Base-by-base conservation (phyloP, 2,797 vertebrate genomes). In the Oceanodroma leucorhoa region DNA sequence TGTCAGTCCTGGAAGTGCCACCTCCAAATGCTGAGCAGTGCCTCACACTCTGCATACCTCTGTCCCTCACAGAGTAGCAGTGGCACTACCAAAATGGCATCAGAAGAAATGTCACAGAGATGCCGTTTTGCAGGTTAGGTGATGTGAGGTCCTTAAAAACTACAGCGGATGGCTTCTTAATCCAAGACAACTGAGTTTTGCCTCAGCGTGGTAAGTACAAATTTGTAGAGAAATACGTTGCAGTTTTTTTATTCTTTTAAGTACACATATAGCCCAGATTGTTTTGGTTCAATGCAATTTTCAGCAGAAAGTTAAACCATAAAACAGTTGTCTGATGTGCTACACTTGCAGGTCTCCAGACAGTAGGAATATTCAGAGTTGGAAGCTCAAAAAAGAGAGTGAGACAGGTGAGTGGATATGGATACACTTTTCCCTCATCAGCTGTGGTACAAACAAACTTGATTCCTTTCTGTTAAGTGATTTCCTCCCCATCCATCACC, bases 371-470 rank as follows among this genome's bases (percentile, higher is more conserved):
- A 97, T 99, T 99, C 97, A 98, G 99, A 93, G 98, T 99, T 69
- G 99, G 99, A 95, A 99, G 99, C 95, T 99, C 99, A 89, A 99
- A 99, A 98, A 99, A 99, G 97, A 98, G 99, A 98, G 99, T 99
- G 81, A 98, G 99, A 95, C 99, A 99, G 98, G 99, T 99, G 98
- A 98, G 97, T 97, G 45, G 43, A 77, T 77, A 82, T 55, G 38
- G 41, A 51, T 83, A 38, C 4, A 1, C 7, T 81, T 84, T 90
- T 87, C 13, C 45, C 23, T 87, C 27, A 40, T 82, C 38, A 48
- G 23, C 69, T 76, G 3, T 58, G 34, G 40, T 58, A 66, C 17
- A 69, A 55, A 84, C 8, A 53, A 87, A 41, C n/a, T 22, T 26
- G 12, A 69, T 55, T 90, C 11, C 48, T 51, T 90, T 60, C 41